phyloP scores from a whole-genome alignment of 2,888 invertebrate species.

The Caenorhabditis sp. region DNA sequence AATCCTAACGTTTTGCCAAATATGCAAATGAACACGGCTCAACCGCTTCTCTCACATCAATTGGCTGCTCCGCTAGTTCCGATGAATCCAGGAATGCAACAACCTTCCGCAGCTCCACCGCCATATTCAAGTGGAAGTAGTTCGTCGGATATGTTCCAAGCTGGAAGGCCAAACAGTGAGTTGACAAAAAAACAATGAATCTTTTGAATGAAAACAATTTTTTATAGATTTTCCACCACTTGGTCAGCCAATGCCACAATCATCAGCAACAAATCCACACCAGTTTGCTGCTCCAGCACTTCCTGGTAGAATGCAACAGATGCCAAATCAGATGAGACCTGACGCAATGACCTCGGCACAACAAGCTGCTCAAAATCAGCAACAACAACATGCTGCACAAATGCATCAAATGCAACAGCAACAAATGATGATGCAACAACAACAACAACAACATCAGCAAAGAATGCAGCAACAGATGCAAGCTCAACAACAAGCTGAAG shows the following conservation, averaged over 20 bases:
- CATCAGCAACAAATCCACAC: background rate
- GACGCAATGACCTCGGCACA: background rate
- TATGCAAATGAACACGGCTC: background rate
- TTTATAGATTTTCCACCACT: background rate
- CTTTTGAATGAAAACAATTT: background rate
- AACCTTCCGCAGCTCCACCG: background rate
- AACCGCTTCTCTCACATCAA: background rate
- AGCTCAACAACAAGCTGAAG: conserved; percentile 4
- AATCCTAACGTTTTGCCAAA: background rate
- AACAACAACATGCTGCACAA: conserved; percentile 7
- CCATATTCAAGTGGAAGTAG: conserved; percentile 1
- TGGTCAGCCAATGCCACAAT: conserved; percentile 8
- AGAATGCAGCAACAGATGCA: conserved; percentile 1
- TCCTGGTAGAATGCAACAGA: background rate
- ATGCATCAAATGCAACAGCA: conserved; percentile 8
- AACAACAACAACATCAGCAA: conserved; percentile 5
- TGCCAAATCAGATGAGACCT: background rate
- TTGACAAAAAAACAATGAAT: background rate
- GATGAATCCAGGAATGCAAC: background rate
- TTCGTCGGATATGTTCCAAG: background rate
- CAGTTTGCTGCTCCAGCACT: conserved; percentile 2
- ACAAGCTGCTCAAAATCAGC: background rate
- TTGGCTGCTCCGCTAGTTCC: background rate
- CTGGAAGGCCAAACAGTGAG: background rate
- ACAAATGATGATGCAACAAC: conserved; percentile 8